phyloP scores from a whole-genome alignment of 2,797 vertebrate genomes.

The Siniperca undulata region DNA sequence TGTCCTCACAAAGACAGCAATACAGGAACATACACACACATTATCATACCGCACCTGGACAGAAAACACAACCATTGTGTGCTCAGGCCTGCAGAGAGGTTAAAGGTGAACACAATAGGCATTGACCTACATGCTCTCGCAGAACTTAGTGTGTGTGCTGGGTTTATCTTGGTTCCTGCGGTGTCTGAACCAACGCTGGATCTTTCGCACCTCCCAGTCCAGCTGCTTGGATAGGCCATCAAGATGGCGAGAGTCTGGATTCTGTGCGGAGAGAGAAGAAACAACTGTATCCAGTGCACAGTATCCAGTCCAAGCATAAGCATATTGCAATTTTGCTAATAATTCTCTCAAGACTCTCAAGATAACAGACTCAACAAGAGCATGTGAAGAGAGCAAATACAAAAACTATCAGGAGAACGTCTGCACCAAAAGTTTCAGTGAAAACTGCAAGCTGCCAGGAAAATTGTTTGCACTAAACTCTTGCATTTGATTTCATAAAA shows the following conservation, averaged over 20 bases:
- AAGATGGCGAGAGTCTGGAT: constrained; percentile 91
- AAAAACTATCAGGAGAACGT: background rate
- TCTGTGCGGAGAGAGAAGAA: constrained; percentile 80
- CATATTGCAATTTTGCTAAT: background rate
- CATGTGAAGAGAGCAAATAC: constrained; percentile 2
- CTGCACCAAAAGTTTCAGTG: background rate
- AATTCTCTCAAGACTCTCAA: background rate
- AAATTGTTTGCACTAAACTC: background rate
- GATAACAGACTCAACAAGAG: background rate
- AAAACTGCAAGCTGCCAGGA: background rate
- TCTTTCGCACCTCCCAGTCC: constrained; percentile 96
- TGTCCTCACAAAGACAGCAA: background rate
- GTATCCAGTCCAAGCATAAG: background rate
- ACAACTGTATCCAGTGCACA: background rate
- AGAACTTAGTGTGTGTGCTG: constrained; percentile 94
- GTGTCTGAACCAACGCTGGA: constrained; percentile 97
- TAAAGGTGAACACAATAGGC: constrained; percentile 8
- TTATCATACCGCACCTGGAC: background rate
- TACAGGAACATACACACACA: background rate
- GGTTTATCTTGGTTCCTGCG: constrained; percentile 98
- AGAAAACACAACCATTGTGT: constrained; percentile 13
- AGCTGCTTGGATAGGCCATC: constrained; percentile 96
- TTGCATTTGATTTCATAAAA: background rate
- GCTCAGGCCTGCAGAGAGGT: constrained; percentile 31
- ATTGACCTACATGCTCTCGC: constrained; percentile 96